phyloP scores from a whole-genome alignment of 2,113 vertebrate species.

The Egretta garzetta region DNA sequence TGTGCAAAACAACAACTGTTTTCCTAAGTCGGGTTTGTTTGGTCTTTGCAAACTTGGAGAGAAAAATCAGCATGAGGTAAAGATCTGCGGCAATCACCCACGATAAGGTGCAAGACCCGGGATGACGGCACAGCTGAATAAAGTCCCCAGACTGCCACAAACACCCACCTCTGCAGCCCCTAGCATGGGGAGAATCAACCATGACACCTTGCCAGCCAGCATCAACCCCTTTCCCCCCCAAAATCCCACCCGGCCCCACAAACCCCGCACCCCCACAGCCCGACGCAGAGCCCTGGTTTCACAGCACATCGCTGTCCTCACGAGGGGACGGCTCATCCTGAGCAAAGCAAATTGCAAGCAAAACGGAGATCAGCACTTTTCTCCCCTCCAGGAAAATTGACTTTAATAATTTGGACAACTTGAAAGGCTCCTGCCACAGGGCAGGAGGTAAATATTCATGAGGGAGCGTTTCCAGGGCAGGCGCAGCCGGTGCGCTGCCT shows the following conservation, averaged over 20 bases:
- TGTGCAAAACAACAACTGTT: slow-evolving; percentile 29
- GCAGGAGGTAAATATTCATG: slow-evolving; percentile 51
- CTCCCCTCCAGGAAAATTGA: slow-evolving; percentile 13
- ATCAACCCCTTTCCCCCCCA: not conserved
- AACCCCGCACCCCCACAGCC: not conserved
- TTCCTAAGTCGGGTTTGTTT: not conserved
- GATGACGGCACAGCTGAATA: not conserved
- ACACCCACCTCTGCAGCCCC: not conserved
- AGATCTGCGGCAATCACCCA: not conserved
- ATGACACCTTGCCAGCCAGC: not conserved
- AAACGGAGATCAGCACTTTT: slow-evolving; percentile 26
- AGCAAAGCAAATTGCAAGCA: not conserved
- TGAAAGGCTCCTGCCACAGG: slow-evolving; percentile 48
- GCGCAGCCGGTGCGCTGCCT: not conserved
- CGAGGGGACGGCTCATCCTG: not conserved
- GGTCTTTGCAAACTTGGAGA: not conserved
- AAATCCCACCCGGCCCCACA: accelerated
- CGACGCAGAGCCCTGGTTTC: accelerated
- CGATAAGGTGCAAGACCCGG: accelerated
- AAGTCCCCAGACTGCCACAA: not conserved
- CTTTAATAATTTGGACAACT: slow-evolving; percentile 48
- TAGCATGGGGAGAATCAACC: not conserved
- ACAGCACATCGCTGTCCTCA: not conserved
- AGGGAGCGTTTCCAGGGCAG: not conserved
- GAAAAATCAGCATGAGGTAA: not conserved